Evolutionary conservation across 2,888 invertebrate species (phyloP).

Genomic region (Tipula vernalis): DNA sequence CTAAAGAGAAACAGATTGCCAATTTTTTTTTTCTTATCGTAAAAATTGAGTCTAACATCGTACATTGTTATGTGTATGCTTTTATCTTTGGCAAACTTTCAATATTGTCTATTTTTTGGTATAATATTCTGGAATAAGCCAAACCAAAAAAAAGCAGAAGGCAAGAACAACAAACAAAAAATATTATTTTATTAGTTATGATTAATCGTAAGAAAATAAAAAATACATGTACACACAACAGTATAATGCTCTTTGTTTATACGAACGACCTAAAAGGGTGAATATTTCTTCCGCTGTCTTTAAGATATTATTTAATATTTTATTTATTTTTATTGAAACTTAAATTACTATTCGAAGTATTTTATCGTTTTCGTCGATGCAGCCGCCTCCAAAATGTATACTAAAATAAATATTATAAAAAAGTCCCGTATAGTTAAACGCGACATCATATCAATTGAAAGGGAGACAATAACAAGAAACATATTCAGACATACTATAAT

Average conservation of each 20-base stretch:
- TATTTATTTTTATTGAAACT: constrained; percentile 10
- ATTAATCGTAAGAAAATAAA: background rate
- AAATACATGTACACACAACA: background rate
- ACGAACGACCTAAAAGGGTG: background rate
- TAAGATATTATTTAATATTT: background rate
- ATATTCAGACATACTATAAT: background rate
- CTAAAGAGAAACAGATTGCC: background rate
- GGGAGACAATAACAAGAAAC: background rate
- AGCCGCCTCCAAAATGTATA: background rate
- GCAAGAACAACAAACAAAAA: background rate
- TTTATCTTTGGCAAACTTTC: background rate
- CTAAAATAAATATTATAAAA: too few relatives aligned
- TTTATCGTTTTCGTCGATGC: background rate
- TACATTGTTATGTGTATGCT: background rate
- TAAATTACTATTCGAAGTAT: constrained; percentile 7
- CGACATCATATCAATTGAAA: background rate
- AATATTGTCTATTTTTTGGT: background rate
- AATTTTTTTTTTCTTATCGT: background rate
- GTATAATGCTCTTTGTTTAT: background rate
- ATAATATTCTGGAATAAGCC: background rate
- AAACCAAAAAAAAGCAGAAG: background rate
- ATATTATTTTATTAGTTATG: background rate
- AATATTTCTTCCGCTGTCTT: background rate
- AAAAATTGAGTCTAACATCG: background rate
- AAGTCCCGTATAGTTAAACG: background rate